phyloP scores from a whole-genome alignment of 2,888 invertebrate species.

The Lysandra bellargus region DNA sequence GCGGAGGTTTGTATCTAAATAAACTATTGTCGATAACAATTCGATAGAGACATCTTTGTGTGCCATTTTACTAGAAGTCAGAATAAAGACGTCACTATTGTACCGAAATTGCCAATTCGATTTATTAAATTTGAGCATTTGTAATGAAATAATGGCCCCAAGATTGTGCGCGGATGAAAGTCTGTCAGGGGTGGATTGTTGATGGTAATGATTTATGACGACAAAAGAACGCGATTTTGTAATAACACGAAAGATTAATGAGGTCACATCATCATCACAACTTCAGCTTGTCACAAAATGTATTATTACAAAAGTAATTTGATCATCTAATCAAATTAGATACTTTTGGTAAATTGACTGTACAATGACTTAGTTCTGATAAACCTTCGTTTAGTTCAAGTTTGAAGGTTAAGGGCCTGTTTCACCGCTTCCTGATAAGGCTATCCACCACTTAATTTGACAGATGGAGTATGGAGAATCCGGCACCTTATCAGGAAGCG shows the following conservation, averaged over 20 bases:
- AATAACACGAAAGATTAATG: slow-evolving; percentile 73
- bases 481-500: too few relatives aligned
- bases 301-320: neutral
- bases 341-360: too few relatives aligned
- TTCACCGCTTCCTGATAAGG: too few relatives aligned
- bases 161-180: slow-evolving; percentile 78
- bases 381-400: neutral
- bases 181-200: slow-evolving; percentile 59
- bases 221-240: slow-evolving; percentile 71
- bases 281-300: neutral
- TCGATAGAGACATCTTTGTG: slow-evolving; percentile 66
- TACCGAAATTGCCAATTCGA: neutral
- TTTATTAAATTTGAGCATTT: slow-evolving; percentile 46
- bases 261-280: neutral
- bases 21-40: slow-evolving; percentile 79
- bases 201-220: slow-evolving; percentile 78
- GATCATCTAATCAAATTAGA: too few relatives aligned
- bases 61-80: slow-evolving; percentile 77
- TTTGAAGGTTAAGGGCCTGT: too few relatives aligned
- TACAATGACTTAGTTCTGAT: slow-evolving; percentile 24
- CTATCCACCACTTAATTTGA: too few relatives aligned
- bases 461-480: too few relatives aligned
- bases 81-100: slow-evolving; percentile 48
- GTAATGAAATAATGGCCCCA: slow-evolving; percentile 76
- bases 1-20: slow-evolving; percentile 74